These are phyloP conservation scores for Coracias cyanogaster DNA, from an alignment of 2,797 vertebrate species.

Conservation along the genomic window DNA sequence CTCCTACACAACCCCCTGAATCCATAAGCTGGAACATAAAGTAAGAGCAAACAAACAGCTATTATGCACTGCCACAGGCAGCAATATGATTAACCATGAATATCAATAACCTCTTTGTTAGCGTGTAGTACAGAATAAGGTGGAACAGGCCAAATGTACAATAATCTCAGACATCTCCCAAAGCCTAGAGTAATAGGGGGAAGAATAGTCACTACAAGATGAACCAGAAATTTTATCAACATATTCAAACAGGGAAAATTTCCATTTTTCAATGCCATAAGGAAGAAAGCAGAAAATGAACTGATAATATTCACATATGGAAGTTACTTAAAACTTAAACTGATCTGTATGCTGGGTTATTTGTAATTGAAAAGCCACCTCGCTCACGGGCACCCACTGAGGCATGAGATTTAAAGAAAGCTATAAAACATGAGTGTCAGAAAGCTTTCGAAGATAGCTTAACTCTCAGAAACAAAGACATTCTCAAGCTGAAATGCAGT, in stretches of 20 bases:
- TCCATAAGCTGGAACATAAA: not conserved
- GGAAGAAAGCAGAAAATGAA: constrained; percentile 5
- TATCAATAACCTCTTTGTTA: not conserved
- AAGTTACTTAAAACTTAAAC: constrained; percentile 32
- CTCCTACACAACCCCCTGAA: not conserved
- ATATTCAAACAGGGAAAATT: not conserved
- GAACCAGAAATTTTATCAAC: not conserved
- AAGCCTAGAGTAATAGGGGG: not conserved
- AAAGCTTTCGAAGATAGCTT: not conserved
- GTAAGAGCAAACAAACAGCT: not conserved
- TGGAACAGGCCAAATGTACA: not conserved
- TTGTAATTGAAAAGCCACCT: constrained; percentile 14
- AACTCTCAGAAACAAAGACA: constrained; percentile 5
- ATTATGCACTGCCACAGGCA: not conserved
- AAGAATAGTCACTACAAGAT: not conserved
- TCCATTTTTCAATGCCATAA: not conserved
- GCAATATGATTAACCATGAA: not conserved
- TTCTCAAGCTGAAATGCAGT: not conserved
- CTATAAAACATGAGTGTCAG: not conserved
- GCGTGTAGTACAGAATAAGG: not conserved
- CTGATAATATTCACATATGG: not conserved
- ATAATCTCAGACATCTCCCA: not conserved
- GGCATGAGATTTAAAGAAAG: constrained; percentile 7
- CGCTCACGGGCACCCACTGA: not conserved
- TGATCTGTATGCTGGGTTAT: constrained; percentile 1